These are phyloP conservation scores for Drosophila ogumai DNA, from an alignment of 1,140 invertebrate genomes.

Conservation along the genomic window DNA sequence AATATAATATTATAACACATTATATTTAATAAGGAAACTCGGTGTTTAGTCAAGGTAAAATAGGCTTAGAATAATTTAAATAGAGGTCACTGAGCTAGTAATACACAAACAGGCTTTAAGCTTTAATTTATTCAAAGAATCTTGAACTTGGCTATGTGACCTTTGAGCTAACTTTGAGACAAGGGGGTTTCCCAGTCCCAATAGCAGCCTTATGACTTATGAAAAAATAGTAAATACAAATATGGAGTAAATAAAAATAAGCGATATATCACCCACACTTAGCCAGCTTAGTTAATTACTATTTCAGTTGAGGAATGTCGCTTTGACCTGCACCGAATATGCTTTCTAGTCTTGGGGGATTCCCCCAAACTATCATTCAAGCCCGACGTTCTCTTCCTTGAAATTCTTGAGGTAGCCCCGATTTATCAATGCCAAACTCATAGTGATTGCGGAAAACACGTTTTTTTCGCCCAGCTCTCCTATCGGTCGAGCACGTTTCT, in stretches of 20 bases:
- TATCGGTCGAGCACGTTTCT: slow-evolving; percentile 65
- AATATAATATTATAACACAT: too few species aligned
- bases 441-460: slow-evolving; percentile 64
- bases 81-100: neutral
- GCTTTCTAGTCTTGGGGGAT: slow-evolving; percentile 5
- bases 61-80: neutral
- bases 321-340: slow-evolving; percentile 1
- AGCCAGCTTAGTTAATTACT: neutral
- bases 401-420: slow-evolving; percentile 3
- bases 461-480: slow-evolving; percentile 51
- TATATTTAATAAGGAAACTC: neutral
- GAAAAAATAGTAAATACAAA: too few species aligned
- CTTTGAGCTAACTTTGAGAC: neutral
- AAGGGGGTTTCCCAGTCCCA: neutral
- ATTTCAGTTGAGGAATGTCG: neutral
- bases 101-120: neutral
- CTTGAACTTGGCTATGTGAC: neutral
- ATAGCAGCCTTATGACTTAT: neutral
- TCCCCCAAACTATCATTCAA: slow-evolving; percentile 19
- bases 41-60: neutral
- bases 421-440: slow-evolving; percentile 58
- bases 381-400: neutral
- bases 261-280: neutral
- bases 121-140: neutral
- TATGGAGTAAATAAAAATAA: neutral